phyloP scores from a whole-genome alignment of 2,797 vertebrate genomes.

The Anniella stebbinsi region DNA sequence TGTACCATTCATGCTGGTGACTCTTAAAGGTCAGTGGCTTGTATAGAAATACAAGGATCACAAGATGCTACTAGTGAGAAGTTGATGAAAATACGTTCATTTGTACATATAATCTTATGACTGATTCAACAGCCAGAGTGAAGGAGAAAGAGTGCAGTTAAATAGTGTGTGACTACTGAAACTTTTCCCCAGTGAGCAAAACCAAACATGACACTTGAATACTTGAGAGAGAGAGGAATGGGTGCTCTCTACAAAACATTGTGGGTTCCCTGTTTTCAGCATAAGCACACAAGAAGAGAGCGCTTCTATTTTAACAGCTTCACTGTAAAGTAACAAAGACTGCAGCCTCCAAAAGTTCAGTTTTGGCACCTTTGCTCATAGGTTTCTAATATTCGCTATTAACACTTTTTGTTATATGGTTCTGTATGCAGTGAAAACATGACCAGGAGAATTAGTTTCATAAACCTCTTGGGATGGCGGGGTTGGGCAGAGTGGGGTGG shows the following conservation, averaged over 20 bases:
- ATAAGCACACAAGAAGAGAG: background rate
- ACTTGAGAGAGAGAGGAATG: background rate
- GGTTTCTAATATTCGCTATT: background rate
- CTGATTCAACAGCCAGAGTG: background rate
- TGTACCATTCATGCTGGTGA: background rate
- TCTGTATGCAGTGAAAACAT: background rate
- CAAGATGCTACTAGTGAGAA: background rate
- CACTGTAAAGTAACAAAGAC: background rate
- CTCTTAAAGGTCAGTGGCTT: rapidly evolving
- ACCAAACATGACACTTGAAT: background rate
- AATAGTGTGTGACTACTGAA: background rate
- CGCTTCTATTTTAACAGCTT: background rate
- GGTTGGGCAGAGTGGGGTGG: background rate
- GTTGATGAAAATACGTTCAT: background rate
- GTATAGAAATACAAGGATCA: rapidly evolving
- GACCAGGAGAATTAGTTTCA: background rate
- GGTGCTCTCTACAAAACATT: background rate
- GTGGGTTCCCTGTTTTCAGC: background rate
- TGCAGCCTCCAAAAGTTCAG: background rate
- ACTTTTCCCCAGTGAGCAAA: background rate
- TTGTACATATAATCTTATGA: background rate
- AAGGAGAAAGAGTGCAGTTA: background rate
- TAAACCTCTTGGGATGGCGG: background rate
- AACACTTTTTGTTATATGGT: background rate
- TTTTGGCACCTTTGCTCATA: background rate